Evolutionary conservation across 2,888 invertebrate species (phyloP), one percentile per base, ranked within the genome.

Genomic region (Melangyna quadrimaculata): DNA sequence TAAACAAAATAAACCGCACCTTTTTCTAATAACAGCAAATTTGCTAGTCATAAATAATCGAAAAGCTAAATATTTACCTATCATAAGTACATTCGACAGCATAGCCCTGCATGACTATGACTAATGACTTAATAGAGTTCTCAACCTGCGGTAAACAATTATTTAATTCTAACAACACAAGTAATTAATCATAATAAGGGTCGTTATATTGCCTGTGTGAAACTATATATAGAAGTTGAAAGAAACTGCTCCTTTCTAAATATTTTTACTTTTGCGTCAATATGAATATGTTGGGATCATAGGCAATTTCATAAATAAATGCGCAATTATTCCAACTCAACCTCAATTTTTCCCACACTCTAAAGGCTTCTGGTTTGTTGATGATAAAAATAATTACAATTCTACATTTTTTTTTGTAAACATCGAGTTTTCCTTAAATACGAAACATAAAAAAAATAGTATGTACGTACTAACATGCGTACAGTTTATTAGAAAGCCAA

Each of bases 401-500:
- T 24, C n/a, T 5, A 27, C 27, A 17, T 27, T 17, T n/a, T n/a
- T n/a, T n/a, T n/a, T n/a, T n/a, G n/a, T n/a, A 17, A 63, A n/a
- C 24, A 27, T 43, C 40, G 3, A 40, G 63, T 63, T 63, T 40
- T 63, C 27, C 9, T 43, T 3, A 37, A 8, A 59, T 5, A 29
- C 8, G 7, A 8, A 35, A 59, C 5, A 22, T 5, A 5, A 22
- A 35, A 22, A 67, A 35, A 22, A 14, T 29, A 27, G 29, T n/a
- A 35, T 0, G 4, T 0, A 27, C 5, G n/a, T n/a, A n/a, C n/a
- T n/a, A n/a, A 35, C 12, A 10, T 37, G 17, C 37, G 35, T 40
- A 22, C 6, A 29, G 8, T 65, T 55, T 63, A 65, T 77, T 57
- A 40, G 45, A 81, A 78, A 65, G 43, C 40, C 53, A 45, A n/a